Base-by-base conservation (phyloP, 2,797 vertebrate genomes). In the Chelmon rostratus region DNA sequence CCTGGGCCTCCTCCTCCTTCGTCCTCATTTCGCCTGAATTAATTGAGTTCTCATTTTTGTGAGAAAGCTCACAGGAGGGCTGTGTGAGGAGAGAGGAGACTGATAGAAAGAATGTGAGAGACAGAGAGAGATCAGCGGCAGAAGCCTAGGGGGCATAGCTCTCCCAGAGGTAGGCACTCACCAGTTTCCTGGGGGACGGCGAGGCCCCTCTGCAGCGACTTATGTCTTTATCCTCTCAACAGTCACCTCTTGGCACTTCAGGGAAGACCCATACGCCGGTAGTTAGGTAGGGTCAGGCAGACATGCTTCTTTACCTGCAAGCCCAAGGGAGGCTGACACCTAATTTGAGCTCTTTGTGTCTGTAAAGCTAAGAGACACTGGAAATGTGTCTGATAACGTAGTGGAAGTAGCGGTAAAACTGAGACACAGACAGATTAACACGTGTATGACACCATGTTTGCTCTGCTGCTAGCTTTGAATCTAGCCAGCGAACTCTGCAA, bases 11-110 rank as follows among this genome's bases (percentile, higher is more conserved):
- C 90, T 86, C 85, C 89, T 85, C 83, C 84, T 81, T 86, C 78
- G 86, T 89, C 92, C 93, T 94, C 93, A 94, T 94, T 96, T 93
- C 72, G 86, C 83, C 86, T 87, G 89, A 94, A 94, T 94, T 94
- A 95, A 95, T 96, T 94, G 95, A 95, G 94, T 95, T 94, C 93
- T 96, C 95, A 92, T 94, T 94, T 94, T 89, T 92, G 84, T 83
- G 84, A 84, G 87, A 91, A 89, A 92, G 85, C 91, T 90, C 90
- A 91, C 90, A 89, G 81, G 92, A 92, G 90, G 79, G 82, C 79
- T 78, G 83, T 87, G 86, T 81, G 81, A 81, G 78, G 67, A 88
- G 79, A 81, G 83, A 87, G 80, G 66, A 68, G 79, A 83, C 67
- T 62, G 79, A 86, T 77, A 64, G 79, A 84, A 77, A 85, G 79